Percentiles rank a stretch among this genome's conserved stretches.
These are phyloP conservation scores for Sylvia borin DNA, from an alignment of 2,797 vertebrate genomes.

Conservation along the genomic window DNA sequence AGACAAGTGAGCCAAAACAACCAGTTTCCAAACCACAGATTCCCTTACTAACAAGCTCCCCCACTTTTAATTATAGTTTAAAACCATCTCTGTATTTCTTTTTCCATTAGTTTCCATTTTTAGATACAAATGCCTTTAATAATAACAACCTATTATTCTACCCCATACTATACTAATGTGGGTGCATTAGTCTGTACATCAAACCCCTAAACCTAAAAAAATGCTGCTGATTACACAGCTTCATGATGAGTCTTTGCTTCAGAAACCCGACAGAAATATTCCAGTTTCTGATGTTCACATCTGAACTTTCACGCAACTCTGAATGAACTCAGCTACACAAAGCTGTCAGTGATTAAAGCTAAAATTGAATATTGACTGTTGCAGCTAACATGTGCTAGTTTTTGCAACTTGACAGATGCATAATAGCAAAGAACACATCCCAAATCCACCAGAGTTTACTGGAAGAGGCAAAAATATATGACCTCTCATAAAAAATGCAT, in stretches of 20 bases:
- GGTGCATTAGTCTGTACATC: neutral
- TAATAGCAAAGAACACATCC: neutral
- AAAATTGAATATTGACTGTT: neutral
- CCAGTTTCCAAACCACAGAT: neutral
- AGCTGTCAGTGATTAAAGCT: neutral
- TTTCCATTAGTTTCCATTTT: neutral
- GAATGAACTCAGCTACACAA: neutral
- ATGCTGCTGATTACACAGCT: neutral
- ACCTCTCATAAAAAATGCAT: neutral
- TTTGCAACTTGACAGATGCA: neutral
- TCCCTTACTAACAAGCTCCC: neutral
- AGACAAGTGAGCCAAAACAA: neutral
- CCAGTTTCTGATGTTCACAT: rapidly evolving
- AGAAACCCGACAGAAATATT: neutral
- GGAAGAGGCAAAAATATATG: rapidly evolving
- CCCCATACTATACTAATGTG: too few species aligned
- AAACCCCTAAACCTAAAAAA: neutral
- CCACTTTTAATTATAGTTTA: neutral
- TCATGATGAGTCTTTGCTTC: neutral
- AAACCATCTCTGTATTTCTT: neutral
- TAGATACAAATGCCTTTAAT: neutral
- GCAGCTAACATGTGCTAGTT: neutral
- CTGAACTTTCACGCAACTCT: neutral
- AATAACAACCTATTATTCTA: neutral
- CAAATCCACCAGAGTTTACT: neutral